These are phyloP conservation scores for Pholis gunnellus DNA, from an alignment of 2,113 vertebrate species.

Conservation along the genomic window DNA sequence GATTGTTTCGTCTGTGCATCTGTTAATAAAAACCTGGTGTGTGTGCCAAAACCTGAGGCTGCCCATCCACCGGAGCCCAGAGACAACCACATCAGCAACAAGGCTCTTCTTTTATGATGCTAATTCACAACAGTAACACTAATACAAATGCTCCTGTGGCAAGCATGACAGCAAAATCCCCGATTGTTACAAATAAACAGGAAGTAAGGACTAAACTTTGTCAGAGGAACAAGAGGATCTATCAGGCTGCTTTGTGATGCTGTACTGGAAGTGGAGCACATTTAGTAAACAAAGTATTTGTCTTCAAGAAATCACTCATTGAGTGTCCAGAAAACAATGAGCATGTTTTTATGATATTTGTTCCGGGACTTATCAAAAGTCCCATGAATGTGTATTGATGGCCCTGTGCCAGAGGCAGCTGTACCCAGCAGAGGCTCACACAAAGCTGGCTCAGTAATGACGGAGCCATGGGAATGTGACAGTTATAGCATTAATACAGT, in stretches of 20 bases:
- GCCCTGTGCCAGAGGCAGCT: constrained; percentile 5
- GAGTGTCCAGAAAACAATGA: neutral
- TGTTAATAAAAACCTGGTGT: constrained; percentile 11
- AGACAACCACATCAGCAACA: neutral
- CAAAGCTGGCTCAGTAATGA: constrained; percentile 25
- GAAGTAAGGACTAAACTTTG: neutral
- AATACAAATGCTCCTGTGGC: neutral
- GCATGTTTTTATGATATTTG: constrained; percentile 20
- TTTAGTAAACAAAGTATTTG: constrained; percentile 39
- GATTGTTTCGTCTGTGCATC: constrained; percentile 6
- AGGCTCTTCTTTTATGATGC: neutral
- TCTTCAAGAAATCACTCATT: constrained; percentile 1
- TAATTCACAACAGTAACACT: neutral
- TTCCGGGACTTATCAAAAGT: constrained; percentile 35
- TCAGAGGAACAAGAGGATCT: neutral
- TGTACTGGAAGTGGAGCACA: constrained; percentile 32
- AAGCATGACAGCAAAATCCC: neutral
- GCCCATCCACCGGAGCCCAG: neutral
- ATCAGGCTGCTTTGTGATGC: constrained; percentile 27
- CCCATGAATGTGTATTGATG: constrained; percentile 35
- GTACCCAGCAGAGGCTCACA: constrained; percentile 28
- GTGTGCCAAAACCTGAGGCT: neutral
- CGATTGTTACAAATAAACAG: constrained; percentile 19
- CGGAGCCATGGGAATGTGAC: neutral
- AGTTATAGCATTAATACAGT: constrained; percentile 13